Evolutionary conservation across 2,888 invertebrate genomes (phyloP).

Genomic region (Noctua comes): DNA sequence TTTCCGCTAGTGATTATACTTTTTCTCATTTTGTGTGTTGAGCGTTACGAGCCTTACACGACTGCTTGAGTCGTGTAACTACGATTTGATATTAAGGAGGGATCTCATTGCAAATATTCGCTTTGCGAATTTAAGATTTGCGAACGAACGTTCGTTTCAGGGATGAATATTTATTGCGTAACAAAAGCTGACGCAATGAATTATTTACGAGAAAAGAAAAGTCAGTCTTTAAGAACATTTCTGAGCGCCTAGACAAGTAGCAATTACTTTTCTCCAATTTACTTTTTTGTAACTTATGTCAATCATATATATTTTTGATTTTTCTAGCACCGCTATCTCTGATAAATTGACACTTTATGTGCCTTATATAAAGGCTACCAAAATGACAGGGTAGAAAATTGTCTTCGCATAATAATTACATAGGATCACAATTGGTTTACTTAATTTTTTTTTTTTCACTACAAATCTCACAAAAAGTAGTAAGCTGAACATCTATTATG

Average conservation of each 20-base stretch:
- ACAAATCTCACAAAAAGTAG: not conserved
- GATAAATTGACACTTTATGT: not conserved
- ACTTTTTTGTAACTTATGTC: not conserved
- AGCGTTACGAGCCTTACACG: too few species aligned
- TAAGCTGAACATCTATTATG: not conserved
- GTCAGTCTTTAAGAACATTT: not conserved
- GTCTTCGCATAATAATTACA: not conserved
- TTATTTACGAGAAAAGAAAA: not conserved
- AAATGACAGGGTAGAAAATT: not conserved
- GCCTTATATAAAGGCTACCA: not conserved
- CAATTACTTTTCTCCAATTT: not conserved
- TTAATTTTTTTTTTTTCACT: not conserved
- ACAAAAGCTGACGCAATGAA: not conserved
- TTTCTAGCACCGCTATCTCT: not conserved
- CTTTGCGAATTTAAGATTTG: not conserved
- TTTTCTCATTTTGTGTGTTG: not conserved
- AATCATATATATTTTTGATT: not conserved
- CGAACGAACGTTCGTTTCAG: not conserved
- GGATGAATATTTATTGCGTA: not conserved
- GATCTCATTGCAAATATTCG: not conserved
- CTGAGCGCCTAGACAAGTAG: not conserved
- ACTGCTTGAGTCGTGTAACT: not conserved
- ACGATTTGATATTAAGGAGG: not conserved
- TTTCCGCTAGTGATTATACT: slow-evolving; percentile 3
- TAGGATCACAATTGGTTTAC: not conserved